Base-by-base conservation (phyloP, 2,888 invertebrate genomes). In the Lamproptera curius region DNA sequence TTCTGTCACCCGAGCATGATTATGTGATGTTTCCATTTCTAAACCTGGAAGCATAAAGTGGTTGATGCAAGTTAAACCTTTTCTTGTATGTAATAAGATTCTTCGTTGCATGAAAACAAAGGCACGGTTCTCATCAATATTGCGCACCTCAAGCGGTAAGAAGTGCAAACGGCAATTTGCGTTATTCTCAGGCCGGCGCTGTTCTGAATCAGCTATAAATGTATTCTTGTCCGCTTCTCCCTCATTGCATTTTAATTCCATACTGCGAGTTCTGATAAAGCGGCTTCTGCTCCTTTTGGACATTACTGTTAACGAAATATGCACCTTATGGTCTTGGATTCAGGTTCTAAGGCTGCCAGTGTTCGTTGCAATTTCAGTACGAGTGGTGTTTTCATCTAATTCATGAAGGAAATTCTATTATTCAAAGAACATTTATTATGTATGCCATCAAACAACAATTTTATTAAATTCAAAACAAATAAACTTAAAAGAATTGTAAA, bases 121-220 rank as follows among this genome's bases (percentile, higher is more conserved):
- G 31, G 16, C 10, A 26, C 35, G 14, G 34, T 26, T 16, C 35
- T 46, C 46, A 41, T 46, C 40, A 35, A 35, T 41, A 40, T 41
- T 41, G 34, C 34, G 46, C 46, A 46, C 46, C 46, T 40, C 46
- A 40, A 40, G 35, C 46, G 16, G 44, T 45, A 45, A 45, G 44
- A 45, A 45, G 44, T 45, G 44, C 44, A 38, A 38, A 45, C 44
- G 44, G 44, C 38, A 45, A 45, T 45, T 38, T 38, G 44, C 26
- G 44, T 45, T 38, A 38, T 26, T 38, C 44, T 33, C 38, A 38
- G 38, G 38, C 38, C 38, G 38, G 38, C 23, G 37, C 44, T 44
- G 44, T 20, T 31, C 31, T 44, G 44, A 44, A 44, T 44, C 44
- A 44, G 28, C 44, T 28, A 44, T 44, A 44, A 44, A 28, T 44